Conservation (phyloP, 2,888 invertebrate species). For the Gasteruption jaculator region DNA sequence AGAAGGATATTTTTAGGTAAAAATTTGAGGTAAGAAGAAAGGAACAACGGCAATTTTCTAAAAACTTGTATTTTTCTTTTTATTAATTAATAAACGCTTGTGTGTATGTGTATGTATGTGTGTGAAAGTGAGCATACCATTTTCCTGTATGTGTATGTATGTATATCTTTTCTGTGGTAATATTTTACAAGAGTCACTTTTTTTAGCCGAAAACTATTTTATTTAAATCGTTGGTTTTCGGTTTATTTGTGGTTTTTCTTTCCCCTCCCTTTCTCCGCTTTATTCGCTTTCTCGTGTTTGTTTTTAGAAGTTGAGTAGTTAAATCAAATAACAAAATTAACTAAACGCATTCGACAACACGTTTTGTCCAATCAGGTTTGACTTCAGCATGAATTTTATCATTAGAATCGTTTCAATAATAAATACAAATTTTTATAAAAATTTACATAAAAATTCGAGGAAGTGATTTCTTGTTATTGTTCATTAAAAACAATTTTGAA, state of each 20-base stretch:
- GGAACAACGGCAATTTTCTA: conserved; percentile 35
- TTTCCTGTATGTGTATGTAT: conserved; percentile 33
- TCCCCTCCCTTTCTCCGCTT: too few relatives aligned
- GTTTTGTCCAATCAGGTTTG: too few relatives aligned
- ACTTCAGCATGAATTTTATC: too few relatives aligned
- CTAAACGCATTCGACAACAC: conserved; percentile 44
- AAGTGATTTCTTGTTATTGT: too few relatives aligned
- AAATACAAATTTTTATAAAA: too few relatives aligned
- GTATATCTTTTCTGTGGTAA: conserved; percentile 36
- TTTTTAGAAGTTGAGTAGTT: conserved; percentile 43
- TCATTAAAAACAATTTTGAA: too few relatives aligned
- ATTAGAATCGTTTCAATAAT: too few relatives aligned
- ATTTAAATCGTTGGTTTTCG: conserved; percentile 37
- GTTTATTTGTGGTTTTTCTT: too few relatives aligned
- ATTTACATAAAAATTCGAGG: too few relatives aligned
- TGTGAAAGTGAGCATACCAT: too few relatives aligned
- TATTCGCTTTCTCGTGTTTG: too few relatives aligned
- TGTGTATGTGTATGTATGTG: conserved; percentile 30
- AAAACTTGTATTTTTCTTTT: conserved; percentile 47
- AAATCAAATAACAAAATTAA: conserved; percentile 52
- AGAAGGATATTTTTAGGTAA: conserved; percentile 12
- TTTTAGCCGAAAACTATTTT: conserved; percentile 36
- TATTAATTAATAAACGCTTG: conserved; percentile 52
- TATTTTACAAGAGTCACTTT: conserved; percentile 51
- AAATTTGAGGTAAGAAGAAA: neutral